Percentiles rank a stretch among this genome's conserved stretches.
phyloP scores from a whole-genome alignment of 2,113 vertebrate species.

The Zosterops hypoxanthus region DNA sequence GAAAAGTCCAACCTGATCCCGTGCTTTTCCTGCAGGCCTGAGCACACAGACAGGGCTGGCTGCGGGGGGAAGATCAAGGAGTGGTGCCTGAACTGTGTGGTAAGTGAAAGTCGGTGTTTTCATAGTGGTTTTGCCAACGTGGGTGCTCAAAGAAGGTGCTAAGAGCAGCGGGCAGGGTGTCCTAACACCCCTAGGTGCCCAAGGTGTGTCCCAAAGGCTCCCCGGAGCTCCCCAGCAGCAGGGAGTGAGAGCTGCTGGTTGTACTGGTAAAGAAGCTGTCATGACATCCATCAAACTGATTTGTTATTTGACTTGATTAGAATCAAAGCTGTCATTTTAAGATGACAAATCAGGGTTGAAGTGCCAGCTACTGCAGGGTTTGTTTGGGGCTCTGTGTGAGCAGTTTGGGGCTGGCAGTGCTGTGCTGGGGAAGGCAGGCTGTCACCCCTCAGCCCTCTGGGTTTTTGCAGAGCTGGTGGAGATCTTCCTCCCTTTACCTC shows the following conservation, averaged over 20 bases:
- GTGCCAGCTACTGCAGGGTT: neutral
- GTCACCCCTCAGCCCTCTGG: fast-evolving
- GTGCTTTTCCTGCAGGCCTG: constrained; percentile 56
- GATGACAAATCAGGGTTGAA: neutral
- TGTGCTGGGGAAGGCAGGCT: fast-evolving
- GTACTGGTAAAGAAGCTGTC: too few species aligned
- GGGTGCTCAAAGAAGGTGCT: neutral
- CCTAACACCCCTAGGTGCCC: neutral
- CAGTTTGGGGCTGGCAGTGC: neutral
- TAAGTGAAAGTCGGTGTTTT: constrained; percentile 34
- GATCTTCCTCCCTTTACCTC: fast-evolving
- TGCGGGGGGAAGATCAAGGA: constrained; percentile 32
- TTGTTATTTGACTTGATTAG: neutral
- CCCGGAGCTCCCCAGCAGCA: neutral
- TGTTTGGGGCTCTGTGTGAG: neutral
- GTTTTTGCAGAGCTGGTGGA: neutral
- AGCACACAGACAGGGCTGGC: neutral
- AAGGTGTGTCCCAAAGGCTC: neutral
- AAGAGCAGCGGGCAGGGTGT: neutral
- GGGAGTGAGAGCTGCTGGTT: neutral
- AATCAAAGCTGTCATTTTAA: neutral
- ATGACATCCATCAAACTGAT: fast-evolving
- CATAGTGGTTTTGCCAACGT: neutral
- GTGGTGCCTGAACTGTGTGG: constrained; percentile 72
- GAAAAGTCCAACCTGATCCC: neutral